Base-by-base conservation (phyloP, 2,797 vertebrate genomes). In the Xiphorhynchus erythropygius region DNA sequence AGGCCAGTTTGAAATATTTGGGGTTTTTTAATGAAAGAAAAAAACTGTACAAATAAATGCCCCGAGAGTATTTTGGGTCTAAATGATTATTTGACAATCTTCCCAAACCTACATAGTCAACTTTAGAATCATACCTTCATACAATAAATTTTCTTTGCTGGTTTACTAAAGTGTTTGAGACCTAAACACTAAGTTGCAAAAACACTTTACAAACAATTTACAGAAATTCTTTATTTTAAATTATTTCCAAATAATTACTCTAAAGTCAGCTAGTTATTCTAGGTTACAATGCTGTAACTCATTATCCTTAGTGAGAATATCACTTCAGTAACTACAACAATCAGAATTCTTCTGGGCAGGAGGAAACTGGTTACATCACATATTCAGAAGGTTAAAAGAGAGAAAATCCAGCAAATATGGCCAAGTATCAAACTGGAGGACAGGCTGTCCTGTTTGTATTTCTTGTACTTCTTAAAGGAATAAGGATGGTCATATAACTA, bases 41-140 rank as follows among this genome's bases (percentile, higher is more conserved):
- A 39, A 96, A 95, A 75, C 57, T 94, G 49, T 57, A 84, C 39
- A 96, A 97, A 95, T 95, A 91, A 92, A 96, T 84, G 82, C 30
- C 11, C 28, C 6, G n/a, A 96, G 69, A 84, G 77, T 63, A 77
- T 80, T 79, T 83, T 42, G 18, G 8, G 18, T 82, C 17, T 90
- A 49, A 92, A 68, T 32, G 10, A 8, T 80, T 84, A 84, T 56
- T 67, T 84, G 22, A 91, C 74, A 59, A 94, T 90, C 57, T 94
- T 87, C 55, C 71, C 89, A 96, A 97, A 84, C 15, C 52, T 74
- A 89, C 33, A 92, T 47, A 82, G 90, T 92, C 96, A 92, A 89
- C 86, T 97, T 97, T 93, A 85, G 78, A 96, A 94, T 95, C 69
- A 63, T 65, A 41, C 4, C 11, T 84, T 70, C 90, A 60, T 16